Percentiles rank a stretch among this genome's conserved stretches.
Evolutionary conservation across 2,113 vertebrate species (phyloP).

Genomic region (Phainopepla nitens): DNA sequence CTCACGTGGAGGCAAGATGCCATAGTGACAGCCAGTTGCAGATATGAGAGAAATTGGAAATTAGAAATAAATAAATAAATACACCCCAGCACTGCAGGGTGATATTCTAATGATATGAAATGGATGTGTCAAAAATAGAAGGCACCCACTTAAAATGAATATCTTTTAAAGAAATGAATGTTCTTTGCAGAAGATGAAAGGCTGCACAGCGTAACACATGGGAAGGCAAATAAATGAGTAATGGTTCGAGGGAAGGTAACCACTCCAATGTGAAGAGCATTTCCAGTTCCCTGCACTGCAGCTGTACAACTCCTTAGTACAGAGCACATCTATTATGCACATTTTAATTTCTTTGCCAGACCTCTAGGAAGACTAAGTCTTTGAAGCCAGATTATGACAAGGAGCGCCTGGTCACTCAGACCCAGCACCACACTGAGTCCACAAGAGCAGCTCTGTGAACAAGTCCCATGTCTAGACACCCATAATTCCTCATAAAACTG

Average conservation of each 20-base stretch:
- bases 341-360: not conserved
- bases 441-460: not conserved
- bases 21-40: not conserved
- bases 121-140: slow-evolving; percentile 53
- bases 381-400: not conserved
- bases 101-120: slow-evolving; percentile 46
- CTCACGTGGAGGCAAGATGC: not conserved
- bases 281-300: not conserved
- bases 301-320: not conserved
- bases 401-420: not conserved
- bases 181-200: slow-evolving; percentile 31
- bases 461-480: not conserved
- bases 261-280: not conserved
- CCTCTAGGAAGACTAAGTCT: not conserved
- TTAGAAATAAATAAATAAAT: not conserved
- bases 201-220: not conserved
- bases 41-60: not conserved
- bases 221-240: slow-evolving; percentile 18
- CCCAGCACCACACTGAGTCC: not conserved
- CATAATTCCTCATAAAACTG: not conserved
- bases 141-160: slow-evolving; percentile 34
- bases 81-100: not conserved
- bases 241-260: slow-evolving; percentile 1
- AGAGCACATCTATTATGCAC: not conserved
- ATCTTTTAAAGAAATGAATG: slow-evolving; percentile 16